These are phyloP conservation scores for Prolemur simus DNA, from an alignment of 2,113 vertebrate genomes.

Conservation along the genomic window DNA sequence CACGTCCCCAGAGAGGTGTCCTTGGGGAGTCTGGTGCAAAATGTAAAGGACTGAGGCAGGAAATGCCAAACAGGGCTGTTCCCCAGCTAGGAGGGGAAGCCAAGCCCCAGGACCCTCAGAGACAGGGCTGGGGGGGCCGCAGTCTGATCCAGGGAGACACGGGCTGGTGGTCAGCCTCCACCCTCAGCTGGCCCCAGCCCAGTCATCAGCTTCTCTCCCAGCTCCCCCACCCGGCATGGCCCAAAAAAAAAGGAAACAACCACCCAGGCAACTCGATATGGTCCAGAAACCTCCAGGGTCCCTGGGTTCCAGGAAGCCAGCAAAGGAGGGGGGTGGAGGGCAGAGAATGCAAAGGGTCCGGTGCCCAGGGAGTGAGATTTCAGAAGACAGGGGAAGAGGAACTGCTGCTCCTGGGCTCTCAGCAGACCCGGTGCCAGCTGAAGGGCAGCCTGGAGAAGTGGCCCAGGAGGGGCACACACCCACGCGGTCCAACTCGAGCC, in stretches of 20 bases:
- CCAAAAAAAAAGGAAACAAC: constrained; percentile 60
- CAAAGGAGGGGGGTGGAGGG: constrained; percentile 28
- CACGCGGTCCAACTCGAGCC: not conserved
- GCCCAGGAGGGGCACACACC: not conserved
- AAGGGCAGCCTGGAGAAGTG: not conserved
- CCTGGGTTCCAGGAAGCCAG: constrained; percentile 74
- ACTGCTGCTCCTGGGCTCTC: not conserved
- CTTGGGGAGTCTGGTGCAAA: constrained; percentile 9
- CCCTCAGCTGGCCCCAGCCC: constrained; percentile 32
- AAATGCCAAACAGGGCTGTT: constrained; percentile 17
- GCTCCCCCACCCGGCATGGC: constrained; percentile 30
- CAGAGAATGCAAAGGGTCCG: constrained; percentile 41
- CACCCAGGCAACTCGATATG: constrained; percentile 75
- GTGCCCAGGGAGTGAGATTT: not conserved
- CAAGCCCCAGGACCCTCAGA: not conserved
- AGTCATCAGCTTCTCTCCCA: constrained; percentile 43
- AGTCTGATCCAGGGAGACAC: not conserved
- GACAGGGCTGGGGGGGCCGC: not conserved
- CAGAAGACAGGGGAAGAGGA: not conserved
- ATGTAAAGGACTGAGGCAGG: constrained; percentile 44
- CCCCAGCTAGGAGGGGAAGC: not conserved
- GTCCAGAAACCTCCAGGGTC: constrained; percentile 78
- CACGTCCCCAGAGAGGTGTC: not conserved
- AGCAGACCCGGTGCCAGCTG: not conserved
- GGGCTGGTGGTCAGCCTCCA: constrained; percentile 34